Base-by-base conservation (phyloP, 2,888 invertebrate species). In the Panopea generosa region DNA sequence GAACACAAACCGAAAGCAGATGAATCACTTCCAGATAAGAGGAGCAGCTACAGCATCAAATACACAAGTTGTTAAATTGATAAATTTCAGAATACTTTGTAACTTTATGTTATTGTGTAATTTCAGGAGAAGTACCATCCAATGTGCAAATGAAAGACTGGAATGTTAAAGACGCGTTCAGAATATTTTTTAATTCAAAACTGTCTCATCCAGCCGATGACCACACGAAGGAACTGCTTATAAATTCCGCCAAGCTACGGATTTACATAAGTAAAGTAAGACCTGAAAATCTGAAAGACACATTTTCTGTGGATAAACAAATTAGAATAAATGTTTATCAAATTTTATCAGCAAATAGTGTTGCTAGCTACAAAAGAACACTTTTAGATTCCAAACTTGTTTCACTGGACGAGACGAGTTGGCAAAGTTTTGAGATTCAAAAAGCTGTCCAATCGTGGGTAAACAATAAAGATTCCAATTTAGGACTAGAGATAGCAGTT, bases 331-430 rank as follows among this genome's bases (percentile, higher is more conserved):
- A 77, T 59, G 68, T 55, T 24, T 74, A 77, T 52, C 77, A 81
- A 53, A 52, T 81, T n/a, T 24, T 81, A 74, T 74, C 73, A 40
- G 71, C 77, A 40, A 66, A 59, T 40, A 77, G 59, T 67, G 57
- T 63, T 16, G 68, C 62, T 26, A 55, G 66, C n/a, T 81, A 81
- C 45, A 71, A 65, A 45, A 43, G 77, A 52, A 82, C 70, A 22
- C 63, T 84, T 38, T 43, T 84, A 18, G 78, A 84, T 55, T 84
- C 84, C 1, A 73, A 66, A 53, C 65, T 81, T 14, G 61, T 84
- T 26, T 62, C 60, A 40, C 22, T 82, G 20, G 53, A 60, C n/a
- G 27, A 57, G 6, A 33, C 77, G 4, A 68, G 74, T 14, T 78
- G 69, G 72, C 68, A 71, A 55, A 60, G 45, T 43, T 81, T 84